Percentiles rank a stretch among this genome's conserved stretches.
Evolutionary conservation across 2,113 vertebrate genomes (phyloP).

Genomic region (Odocoileus hemionus): DNA sequence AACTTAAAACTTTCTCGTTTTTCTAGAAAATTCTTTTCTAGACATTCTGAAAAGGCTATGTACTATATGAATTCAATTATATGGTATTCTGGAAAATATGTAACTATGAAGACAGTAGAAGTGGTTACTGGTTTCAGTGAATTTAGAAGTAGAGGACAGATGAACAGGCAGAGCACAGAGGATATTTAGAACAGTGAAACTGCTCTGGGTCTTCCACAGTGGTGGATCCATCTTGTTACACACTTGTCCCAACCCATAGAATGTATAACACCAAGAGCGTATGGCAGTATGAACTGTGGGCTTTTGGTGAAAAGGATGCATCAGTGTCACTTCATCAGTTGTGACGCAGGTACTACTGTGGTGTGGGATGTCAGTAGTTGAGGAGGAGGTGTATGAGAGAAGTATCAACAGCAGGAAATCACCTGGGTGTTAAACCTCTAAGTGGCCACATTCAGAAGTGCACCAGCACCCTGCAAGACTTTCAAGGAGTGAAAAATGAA

Average conservation of each 20-base stretch:
- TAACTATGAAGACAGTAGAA: background rate
- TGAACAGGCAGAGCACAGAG: background rate
- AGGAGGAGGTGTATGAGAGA: background rate
- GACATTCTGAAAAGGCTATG: background rate
- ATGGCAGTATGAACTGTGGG: background rate
- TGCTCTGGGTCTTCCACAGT: background rate
- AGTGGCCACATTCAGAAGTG: background rate
- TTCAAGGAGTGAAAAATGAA: background rate
- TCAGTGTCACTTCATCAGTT: background rate
- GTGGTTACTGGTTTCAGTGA: background rate
- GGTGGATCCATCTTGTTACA: background rate
- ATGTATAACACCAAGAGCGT: background rate
- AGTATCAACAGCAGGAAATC: background rate
- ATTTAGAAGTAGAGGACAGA: too few species aligned
- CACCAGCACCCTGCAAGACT: background rate
- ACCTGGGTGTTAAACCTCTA: background rate
- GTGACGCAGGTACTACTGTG: background rate
- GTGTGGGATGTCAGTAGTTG: background rate
- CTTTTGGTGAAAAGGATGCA: background rate
- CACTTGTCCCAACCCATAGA: background rate
- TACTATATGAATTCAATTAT: background rate
- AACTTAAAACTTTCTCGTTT: background rate
- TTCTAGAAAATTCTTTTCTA: background rate
- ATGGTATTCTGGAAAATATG: background rate
- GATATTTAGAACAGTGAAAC: background rate